phyloP scores from a whole-genome alignment of 2,113 vertebrate species.

The Lophura nycthemera region DNA sequence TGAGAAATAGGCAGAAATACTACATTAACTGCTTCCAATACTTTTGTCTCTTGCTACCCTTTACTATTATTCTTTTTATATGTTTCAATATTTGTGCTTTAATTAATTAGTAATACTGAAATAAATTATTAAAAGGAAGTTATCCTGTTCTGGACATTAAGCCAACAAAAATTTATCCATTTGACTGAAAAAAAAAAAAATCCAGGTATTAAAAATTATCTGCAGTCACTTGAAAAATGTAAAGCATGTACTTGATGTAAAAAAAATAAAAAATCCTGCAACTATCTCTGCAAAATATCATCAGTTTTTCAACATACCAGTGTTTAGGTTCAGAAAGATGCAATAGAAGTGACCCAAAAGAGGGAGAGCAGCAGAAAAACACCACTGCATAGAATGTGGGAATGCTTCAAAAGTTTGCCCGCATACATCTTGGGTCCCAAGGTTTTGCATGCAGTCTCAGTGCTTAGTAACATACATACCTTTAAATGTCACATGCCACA shows the following conservation, averaged over 20 bases:
- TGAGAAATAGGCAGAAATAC: not conserved
- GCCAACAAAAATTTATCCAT: not conserved
- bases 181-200: not conserved
- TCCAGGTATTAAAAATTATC: not conserved
- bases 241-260: not conserved
- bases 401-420: not conserved
- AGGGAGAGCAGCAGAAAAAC: not conserved
- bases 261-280: not conserved
- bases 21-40: not conserved
- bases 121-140: not conserved
- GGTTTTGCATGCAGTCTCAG: not conserved
- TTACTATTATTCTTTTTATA: not conserved
- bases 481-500: not conserved
- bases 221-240: not conserved
- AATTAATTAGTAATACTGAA: not conserved
- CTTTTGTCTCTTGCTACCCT: not conserved
- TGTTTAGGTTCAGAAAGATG: fast-evolving
- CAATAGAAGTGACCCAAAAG: not conserved
- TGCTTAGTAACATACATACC: not conserved
- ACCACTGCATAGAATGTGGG: not conserved
- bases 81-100: not conserved
- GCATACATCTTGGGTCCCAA: not conserved
- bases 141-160: not conserved
- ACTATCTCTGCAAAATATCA: not conserved
- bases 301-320: not conserved